Base-by-base conservation (phyloP, 2,888 invertebrate species). In the Allophyes oxyacanthae region DNA sequence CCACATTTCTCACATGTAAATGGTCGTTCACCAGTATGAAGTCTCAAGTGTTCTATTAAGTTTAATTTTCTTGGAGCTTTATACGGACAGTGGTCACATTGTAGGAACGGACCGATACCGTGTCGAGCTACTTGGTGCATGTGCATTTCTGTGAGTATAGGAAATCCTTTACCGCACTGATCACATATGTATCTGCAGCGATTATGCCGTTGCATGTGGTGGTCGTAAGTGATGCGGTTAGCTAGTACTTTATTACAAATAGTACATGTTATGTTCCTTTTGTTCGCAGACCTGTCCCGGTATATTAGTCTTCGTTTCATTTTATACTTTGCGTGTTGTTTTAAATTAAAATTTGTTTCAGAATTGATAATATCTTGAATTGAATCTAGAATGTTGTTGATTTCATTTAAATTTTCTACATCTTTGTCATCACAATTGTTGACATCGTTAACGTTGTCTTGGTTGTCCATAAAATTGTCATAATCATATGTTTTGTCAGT, bases 1-100 rank as follows among this genome's bases (percentile, higher is more conserved):
- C 92, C 92, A 14, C 94, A 94, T 57, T 89, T 87, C 0, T 92
- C 92, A 64, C 94, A 94, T 0, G 91, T 81, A 30, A 88, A 93
- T 0, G 94, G 94, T 15, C 93, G 60, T 57, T 93, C 93, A 0
- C 92, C 93, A 0, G 92, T 88, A 50, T 94, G 94, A 4, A 91
- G 46, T 8, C 93, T 58, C 25, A 85, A 81, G 62, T 94, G 93
- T 76, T 92, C 93, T 0, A 82, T 83, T 40, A 94, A 69, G 25
- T 85, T 86, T 14, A 83, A 67, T 26, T 81, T 84, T 33, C 84
- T 78, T 0, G 87, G 82, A 0, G 91, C 89, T 79, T 91, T 91
- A 61, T 84, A 92, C 0, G 83, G 66, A 32, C 93, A 94, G 15
- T 84, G 82, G 9, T 87, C 82, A 57, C 93, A 94, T 65, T 86